Evolutionary conservation across 2,113 vertebrate species (phyloP), one percentile per base, ranked within the genome.

Genomic region (Apaloderma vittatum): DNA sequence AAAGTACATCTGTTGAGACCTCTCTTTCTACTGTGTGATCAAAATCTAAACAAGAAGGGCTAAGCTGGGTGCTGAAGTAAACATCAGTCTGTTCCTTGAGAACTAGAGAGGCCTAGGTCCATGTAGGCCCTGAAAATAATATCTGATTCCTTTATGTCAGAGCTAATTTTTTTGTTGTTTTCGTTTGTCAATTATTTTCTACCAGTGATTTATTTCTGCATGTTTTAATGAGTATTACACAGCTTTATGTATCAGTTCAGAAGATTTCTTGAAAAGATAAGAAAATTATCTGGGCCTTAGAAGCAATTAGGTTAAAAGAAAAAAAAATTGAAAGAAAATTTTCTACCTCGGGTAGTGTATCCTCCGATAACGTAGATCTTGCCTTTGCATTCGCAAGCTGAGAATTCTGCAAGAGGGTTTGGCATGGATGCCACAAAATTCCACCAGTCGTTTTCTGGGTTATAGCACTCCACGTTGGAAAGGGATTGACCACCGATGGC

Each of bases 291-390:
- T 51, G 55, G 17, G 36, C 13, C 29, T 86, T 51, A 71, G 36
- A 88, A 88, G 40, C 26, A 81, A 71, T 3, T 23, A 75, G 7
- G 15, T 52, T 58, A 4, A 37, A 62, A 63, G 15, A 26, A 45
- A 59, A n/a, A 48, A 17, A 22, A 10, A 57, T 40, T 5, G 75
- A 34, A 62, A 46, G 7, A 15, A 62, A 58, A 57, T 5, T 66
- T 79, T 94, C 91, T 86, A 99, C 99, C 99, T 98, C 99, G 98
- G 32, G 99, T 97, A 3, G 99, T 99, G 87, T 99, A 99, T 61
- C 99, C 99, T 40, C 99, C 99, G 45, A 99, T 99, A 86, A 99
- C 98, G 1, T 99, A 99, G 93, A 99, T 99, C 97, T 98, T 99
- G 66, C 99, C 99, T 80, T 99, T 98, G 95, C 99, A 99, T 77